Evolutionary conservation across 2,888 invertebrate genomes (phyloP), one percentile per base, ranked within the genome.

Genomic region (Trachelus iudaicus): DNA sequence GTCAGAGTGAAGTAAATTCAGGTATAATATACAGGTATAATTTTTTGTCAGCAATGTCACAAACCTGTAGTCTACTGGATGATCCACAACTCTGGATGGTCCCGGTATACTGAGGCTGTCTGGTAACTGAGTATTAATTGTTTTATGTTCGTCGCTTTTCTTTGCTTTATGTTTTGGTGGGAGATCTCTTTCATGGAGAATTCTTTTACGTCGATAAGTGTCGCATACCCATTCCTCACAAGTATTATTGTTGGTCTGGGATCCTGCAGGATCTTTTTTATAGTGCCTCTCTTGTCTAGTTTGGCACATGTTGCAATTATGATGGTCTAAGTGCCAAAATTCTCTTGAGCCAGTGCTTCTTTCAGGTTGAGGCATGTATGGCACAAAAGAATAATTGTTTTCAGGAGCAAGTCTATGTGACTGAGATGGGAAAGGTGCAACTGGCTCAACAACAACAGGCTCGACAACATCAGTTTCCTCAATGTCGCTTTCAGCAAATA

Each of bases 401-500:
- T 84, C 83, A 33, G 85, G 74, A 69, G 85, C 80, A 34, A 68
- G 76, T 79, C 84, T 86, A 73, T 71, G 75, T 37, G 86, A 75
- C 75, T 83, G 84, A 81, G 84, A 85, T 75, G 87, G 78, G 81
- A 87, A 88, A 76, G 85, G 80, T 75, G 85, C 84, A 73, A 86
- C 82, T 78, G 89, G 83, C 23, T 56, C 56, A 23, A 56, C 56
- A 9, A 56, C 56, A 56, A 56, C 56, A 56, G 56, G 56, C 12
- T 34, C 34, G 71, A 89, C 87, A 75, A 91, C 88, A 77, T 92
- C 92, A 68, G 90, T 93, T 81, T 94, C 93, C 84, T 94, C 94
- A 84, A 94, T 94, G 89, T 94, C 94, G 90, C 94, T 94, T 85
- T 94, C 94, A 77, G 94, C 94, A 91, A 94, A 94, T 79, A 95